These are phyloP conservation scores for Cerastoderma edule DNA, from an alignment of 2,888 invertebrate species.

Conservation along the genomic window DNA sequence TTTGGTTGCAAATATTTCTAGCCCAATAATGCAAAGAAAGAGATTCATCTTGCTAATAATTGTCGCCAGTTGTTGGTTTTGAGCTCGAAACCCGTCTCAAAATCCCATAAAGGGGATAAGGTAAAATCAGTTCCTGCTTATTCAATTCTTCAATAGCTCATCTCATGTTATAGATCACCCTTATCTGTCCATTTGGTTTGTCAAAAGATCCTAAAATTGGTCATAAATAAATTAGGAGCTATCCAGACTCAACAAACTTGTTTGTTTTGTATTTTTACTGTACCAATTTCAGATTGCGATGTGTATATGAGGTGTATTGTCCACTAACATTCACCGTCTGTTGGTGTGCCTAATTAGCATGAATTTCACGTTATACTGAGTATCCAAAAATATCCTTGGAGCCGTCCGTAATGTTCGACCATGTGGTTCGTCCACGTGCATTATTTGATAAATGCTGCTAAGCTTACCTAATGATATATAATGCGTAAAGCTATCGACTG, in stretches of 20 bases:
- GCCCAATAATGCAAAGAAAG: neutral
- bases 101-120: neutral
- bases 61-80: neutral
- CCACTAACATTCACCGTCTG: too few relatives aligned
- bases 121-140: neutral
- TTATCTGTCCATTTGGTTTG: conserved; percentile 18
- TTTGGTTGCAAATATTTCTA: neutral
- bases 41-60: neutral
- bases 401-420: too few relatives aligned
- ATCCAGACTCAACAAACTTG: conserved; percentile 1
- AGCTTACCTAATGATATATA: too few relatives aligned
- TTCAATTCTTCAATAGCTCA: neutral
- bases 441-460: too few relatives aligned
- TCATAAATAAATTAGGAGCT: conserved; percentile 7
- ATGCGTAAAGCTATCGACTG: too few relatives aligned
- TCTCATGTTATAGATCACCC: neutral
- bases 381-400: too few relatives aligned
- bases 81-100: too few relatives aligned
- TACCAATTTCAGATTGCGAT: neutral
- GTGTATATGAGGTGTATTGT: too few relatives aligned
- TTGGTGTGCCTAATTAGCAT: too few relatives aligned
- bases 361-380: too few relatives aligned
- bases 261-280: neutral
- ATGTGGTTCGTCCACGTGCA: too few relatives aligned
- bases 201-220: conserved; percentile 14